These are phyloP conservation scores for Cottus gobio DNA, from an alignment of 2,113 vertebrate species.

Conservation along the genomic window DNA sequence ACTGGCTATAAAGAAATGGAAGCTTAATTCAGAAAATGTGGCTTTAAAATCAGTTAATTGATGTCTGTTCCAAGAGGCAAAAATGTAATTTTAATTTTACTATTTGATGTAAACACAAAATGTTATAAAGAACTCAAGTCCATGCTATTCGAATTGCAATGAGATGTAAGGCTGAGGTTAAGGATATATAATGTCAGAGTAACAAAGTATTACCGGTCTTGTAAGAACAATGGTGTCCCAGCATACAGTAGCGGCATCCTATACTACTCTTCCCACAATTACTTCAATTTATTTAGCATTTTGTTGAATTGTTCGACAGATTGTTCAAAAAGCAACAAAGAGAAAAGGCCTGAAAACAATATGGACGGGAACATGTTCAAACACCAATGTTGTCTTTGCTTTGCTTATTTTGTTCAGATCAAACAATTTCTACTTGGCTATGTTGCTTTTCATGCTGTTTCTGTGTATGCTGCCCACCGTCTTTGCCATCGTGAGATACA, in stretches of 20 bases:
- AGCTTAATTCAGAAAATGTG: not conserved
- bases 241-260: not conserved
- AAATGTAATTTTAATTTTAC: not conserved
- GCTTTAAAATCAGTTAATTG: too few relatives aligned
- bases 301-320: not conserved
- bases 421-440: constrained; percentile 98
- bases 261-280: not conserved
- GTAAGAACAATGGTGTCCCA: not conserved
- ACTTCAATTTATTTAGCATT: not conserved
- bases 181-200: not conserved
- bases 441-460: constrained; percentile 97
- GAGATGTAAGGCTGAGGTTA: not conserved
- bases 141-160: too few relatives aligned
- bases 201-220: not conserved
- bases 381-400: not conserved
- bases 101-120: not conserved
- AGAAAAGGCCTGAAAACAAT: not conserved
- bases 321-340: not conserved
- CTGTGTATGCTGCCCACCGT: constrained; percentile 97
- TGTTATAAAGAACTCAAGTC: not conserved
- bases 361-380: not conserved
- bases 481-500: constrained; percentile 94
- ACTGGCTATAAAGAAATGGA: not conserved
- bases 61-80: not conserved
- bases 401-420: constrained; percentile 81